Conservation (phyloP, 2,888 invertebrate genomes). For the Julus scandinavius region DNA sequence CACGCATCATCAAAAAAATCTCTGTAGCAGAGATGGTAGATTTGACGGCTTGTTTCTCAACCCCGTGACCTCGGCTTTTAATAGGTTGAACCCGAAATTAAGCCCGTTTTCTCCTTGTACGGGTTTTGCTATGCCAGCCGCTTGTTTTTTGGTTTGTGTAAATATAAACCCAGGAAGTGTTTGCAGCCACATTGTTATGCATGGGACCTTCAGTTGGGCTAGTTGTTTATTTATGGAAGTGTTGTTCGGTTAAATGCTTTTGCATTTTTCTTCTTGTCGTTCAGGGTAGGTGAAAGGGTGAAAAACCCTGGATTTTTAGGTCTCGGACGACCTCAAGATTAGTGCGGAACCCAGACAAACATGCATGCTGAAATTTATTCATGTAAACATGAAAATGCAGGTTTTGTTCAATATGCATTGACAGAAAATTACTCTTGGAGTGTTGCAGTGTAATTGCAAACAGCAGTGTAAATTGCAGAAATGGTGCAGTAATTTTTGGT, state of each 20-base stretch:
- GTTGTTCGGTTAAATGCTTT: not conserved
- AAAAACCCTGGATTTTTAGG: too few relatives aligned
- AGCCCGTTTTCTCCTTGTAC: not conserved
- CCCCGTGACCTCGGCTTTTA: constrained; percentile 25
- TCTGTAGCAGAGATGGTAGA: not conserved
- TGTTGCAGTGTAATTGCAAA: too few relatives aligned
- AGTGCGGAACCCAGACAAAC: too few relatives aligned
- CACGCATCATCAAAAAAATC: not conserved
- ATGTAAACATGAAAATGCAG: too few relatives aligned
- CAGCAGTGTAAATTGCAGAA: too few relatives aligned
- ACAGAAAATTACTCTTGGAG: too few relatives aligned
- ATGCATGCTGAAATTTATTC: too few relatives aligned
- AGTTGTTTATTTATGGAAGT: constrained; percentile 13
- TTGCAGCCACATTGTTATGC: constrained; percentile 16
- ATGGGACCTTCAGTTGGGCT: constrained; percentile 26
- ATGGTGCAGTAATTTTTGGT: too few relatives aligned
- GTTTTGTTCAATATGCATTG: too few relatives aligned
- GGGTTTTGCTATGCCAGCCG: not conserved
- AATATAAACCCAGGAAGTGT: not conserved
- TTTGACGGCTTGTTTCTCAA: not conserved
- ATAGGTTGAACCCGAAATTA: constrained; percentile 41
- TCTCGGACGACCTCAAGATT: too few relatives aligned
- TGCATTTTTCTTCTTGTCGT: too few relatives aligned
- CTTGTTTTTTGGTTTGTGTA: not conserved
- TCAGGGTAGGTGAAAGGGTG: too few relatives aligned